Conservation (phyloP, 1,140 invertebrate genomes). For the Muscidifurax raptorellus region DNA sequence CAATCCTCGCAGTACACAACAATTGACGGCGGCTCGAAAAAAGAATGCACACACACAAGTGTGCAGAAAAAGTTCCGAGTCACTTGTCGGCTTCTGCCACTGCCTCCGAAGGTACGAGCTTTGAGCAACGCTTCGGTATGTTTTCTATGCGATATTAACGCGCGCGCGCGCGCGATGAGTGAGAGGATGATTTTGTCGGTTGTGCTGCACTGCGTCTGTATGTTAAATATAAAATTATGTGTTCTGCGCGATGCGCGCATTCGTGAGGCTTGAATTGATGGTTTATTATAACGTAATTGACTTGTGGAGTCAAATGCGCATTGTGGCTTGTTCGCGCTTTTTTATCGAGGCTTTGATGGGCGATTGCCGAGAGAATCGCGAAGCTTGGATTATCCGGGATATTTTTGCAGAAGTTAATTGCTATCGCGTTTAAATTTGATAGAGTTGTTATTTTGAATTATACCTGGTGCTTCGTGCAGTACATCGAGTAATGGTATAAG, state of each 20-base stretch:
- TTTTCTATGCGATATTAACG: not conserved
- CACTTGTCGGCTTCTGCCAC: slow-evolving; percentile 13
- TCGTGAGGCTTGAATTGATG: slow-evolving; percentile 1
- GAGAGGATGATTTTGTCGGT: slow-evolving; percentile 12
- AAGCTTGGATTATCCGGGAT: not conserved
- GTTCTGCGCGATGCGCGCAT: not conserved
- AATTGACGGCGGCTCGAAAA: not conserved
- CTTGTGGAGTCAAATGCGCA: slow-evolving; percentile 1
- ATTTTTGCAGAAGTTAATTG: not conserved
- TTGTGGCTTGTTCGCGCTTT: not conserved
- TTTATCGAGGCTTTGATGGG: not conserved
- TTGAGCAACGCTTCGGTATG: not conserved
- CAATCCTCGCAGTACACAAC: not conserved
- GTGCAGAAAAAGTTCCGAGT: slow-evolving; percentile 15
- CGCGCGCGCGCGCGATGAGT: not conserved
- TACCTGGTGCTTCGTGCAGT: not conserved
- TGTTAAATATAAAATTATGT: slow-evolving; percentile 23
- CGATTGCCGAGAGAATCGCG: not conserved
- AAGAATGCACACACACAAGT: not conserved
- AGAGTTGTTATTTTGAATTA: not conserved
- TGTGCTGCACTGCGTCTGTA: not conserved
- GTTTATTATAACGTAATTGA: slow-evolving; percentile 22
- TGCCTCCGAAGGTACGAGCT: not conserved
- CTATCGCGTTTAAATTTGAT: not conserved
- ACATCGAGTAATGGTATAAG: too few relatives aligned